Conservation (phyloP, 2,113 vertebrate genomes). For the Ovibos moschatus region DNA sequence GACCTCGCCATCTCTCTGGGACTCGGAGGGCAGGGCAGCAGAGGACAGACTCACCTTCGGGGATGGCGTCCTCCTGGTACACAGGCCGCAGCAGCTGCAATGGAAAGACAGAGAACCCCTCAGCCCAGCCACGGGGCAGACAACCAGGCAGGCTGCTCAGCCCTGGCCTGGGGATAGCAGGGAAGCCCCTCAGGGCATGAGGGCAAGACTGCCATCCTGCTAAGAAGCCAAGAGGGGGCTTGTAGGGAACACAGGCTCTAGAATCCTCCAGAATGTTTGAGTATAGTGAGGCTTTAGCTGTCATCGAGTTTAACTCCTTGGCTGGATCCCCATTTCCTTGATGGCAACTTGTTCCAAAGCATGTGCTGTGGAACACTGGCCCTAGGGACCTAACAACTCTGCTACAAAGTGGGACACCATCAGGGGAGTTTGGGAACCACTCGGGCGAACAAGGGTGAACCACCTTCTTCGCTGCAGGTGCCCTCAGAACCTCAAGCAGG, state of each 20-base stretch:
- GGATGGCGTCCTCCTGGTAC: constrained; percentile 86
- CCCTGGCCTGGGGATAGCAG: neutral
- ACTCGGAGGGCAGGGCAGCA: neutral
- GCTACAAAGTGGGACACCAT: rapidly evolving
- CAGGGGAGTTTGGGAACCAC: neutral
- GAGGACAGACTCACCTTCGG: constrained; percentile 83
- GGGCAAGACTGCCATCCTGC: neutral
- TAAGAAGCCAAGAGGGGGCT: neutral
- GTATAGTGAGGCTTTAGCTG: neutral
- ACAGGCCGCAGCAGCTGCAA: constrained; percentile 89
- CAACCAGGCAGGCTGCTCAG: neutral
- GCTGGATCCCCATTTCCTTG: neutral
- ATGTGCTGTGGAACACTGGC: neutral
- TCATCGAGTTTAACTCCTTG: neutral
- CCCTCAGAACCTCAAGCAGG: neutral
- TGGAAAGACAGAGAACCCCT: constrained; percentile 53
- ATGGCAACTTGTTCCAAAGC: neutral
- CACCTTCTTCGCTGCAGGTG: neutral
- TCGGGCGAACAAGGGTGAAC: neutral
- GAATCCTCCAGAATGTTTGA: neutral
- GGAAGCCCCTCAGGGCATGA: neutral
- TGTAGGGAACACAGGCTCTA: neutral
- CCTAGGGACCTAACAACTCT: neutral
- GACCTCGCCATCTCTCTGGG: neutral
- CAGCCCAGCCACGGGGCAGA: neutral